Conservation (phyloP, 2,113 vertebrate species). For the Microcebus griseorufus region DNA sequence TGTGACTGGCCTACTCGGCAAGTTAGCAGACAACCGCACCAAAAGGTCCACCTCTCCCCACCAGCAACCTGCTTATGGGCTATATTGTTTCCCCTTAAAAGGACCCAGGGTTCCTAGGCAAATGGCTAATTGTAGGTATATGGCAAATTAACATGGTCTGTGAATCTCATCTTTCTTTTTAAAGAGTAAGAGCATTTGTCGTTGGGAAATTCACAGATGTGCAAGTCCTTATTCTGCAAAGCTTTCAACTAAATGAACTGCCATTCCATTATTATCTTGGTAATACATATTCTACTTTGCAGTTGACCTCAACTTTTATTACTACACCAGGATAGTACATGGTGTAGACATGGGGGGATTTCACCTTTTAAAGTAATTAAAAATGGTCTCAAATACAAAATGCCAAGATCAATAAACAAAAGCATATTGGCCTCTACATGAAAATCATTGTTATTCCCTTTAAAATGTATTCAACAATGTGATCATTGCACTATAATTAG, state of each 20-base stretch:
- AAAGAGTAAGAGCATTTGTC: not conserved
- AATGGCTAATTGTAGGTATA: not conserved
- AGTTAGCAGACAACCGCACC: not conserved
- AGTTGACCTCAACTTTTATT: not conserved
- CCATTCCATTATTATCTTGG: not conserved
- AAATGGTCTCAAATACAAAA: not conserved
- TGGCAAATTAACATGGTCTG: not conserved
- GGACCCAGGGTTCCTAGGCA: not conserved
- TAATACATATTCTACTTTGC: not conserved
- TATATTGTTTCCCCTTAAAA: too few species aligned
- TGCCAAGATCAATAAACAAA: not conserved
- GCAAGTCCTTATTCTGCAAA: not conserved
- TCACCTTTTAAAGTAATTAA: not conserved
- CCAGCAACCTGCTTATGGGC: not conserved
- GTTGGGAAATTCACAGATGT: not conserved
- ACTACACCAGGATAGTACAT: not conserved
- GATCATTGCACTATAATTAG: not conserved
- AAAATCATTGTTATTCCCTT: not conserved
- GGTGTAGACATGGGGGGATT: not conserved
- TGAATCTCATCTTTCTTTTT: not conserved
- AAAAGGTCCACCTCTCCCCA: not conserved
- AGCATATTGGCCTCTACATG: not conserved
- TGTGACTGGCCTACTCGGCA: not conserved
- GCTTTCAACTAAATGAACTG: not conserved
- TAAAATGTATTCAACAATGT: not conserved